Percentiles rank a stretch among this genome's conserved stretches.
These are phyloP conservation scores for Hephaestus fuliginosus DNA, from an alignment of 2,797 vertebrate species.

Conservation along the genomic window DNA sequence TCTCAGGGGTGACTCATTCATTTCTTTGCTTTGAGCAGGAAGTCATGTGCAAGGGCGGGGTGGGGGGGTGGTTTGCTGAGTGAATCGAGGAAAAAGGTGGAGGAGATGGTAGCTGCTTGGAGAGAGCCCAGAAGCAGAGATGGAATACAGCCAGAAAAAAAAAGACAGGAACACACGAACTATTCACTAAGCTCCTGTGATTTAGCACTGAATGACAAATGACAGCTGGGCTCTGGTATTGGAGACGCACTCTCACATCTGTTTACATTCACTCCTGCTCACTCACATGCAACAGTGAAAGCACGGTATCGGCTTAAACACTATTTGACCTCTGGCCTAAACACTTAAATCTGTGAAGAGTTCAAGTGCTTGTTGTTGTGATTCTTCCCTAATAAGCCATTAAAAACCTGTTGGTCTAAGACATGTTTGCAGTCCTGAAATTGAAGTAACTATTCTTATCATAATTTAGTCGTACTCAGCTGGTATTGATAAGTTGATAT, in stretches of 20 bases:
- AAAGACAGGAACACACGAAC: conserved; percentile 49
- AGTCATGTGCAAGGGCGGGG: conserved; percentile 46
- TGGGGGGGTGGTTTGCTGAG: conserved; percentile 26
- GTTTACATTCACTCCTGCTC: conserved; percentile 17
- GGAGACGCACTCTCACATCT: conserved; percentile 46
- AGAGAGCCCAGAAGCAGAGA: conserved; percentile 35
- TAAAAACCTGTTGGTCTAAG: neutral
- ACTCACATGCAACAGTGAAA: conserved; percentile 4
- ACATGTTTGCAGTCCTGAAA: neutral
- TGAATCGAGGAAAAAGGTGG: conserved; percentile 44
- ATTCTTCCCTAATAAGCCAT: neutral
- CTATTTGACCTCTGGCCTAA: conserved; percentile 4
- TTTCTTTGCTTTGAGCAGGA: conserved; percentile 66
- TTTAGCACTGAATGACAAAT: conserved; percentile 64
- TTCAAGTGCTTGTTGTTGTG: neutral
- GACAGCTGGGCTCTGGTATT: conserved; percentile 60
- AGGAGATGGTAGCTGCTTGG: conserved; percentile 34
- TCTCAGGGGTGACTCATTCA: conserved; percentile 66
- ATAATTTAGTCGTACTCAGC: neutral
- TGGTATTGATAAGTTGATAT: conserved; percentile 19
- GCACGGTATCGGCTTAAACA: conserved; percentile 28
- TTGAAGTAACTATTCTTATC: neutral
- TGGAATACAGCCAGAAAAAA: conserved; percentile 28
- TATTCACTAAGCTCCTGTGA: conserved; percentile 58
- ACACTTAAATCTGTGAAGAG: neutral